Base-by-base conservation (phyloP, 1,140 invertebrate species). In the Cydia amplana region DNA sequence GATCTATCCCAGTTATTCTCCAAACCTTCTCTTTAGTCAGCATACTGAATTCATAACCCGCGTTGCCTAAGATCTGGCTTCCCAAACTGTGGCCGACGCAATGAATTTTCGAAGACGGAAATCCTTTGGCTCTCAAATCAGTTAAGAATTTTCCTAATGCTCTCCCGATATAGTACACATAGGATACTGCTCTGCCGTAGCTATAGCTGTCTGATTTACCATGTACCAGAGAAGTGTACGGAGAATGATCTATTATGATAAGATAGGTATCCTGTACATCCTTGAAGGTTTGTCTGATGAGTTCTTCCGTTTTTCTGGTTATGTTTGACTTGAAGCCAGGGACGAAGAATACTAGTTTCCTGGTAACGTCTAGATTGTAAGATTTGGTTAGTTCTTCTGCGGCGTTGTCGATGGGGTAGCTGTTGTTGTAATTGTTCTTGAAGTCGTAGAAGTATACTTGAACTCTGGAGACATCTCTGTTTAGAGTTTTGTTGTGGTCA, bases 1-100 rank as follows among this genome's bases (percentile, higher is more conserved):
- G 95, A 86, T 96, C 95, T 6, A 95, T 78, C 0, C 93, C 94
- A 4, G 94, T 94, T 40, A 94, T 93, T 46, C 94, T 82, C 83
- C 85, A 85, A 43, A 92, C 74, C 65, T 85, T 90, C 32, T 92
- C 87, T 1, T 60, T 73, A 1, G 91, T 91, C 9, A 75, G 23
- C 51, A 85, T 83, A 6, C 74, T 83, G 72, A 87, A 91, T 2
- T 55, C 79, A 10, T 84, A 84, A 3, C 91, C 93, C 25, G 89
- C 88, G 51, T 90, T 89, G 4, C 92, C 93, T 1, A 93, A 78
- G 70, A 93, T 91, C 74, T 94, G 93, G 36, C 87, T 88, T n/a
- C 93, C 93, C 36, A 94, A 83, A 60, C 93, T 94, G 73, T 94
- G 93, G 0, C 93, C 93, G 6, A 94, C 82, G 23, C 92, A 81